These are phyloP conservation scores for Strix aluco DNA, from an alignment of 2,113 vertebrate species.

Conservation along the genomic window DNA sequence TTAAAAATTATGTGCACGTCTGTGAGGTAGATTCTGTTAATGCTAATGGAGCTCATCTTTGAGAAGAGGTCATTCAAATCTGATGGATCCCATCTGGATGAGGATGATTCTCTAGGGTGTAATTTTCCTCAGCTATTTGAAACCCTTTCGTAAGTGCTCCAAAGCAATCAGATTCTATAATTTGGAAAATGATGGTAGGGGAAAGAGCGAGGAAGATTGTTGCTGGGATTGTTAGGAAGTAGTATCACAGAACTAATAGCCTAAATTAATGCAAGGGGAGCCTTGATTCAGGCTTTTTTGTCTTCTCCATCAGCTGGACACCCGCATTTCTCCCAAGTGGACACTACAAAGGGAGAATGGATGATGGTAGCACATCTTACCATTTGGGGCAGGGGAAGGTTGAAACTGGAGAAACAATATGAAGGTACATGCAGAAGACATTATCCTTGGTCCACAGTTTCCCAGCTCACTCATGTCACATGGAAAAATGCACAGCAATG, in stretches of 20 bases:
- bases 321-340: neutral
- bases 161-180: constrained; percentile 26
- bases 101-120: constrained; percentile 17
- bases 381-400: neutral
- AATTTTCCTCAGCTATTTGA: constrained; percentile 53
- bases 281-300: neutral
- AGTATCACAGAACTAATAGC: neutral
- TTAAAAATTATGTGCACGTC: neutral
- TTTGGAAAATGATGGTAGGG: constrained; percentile 2
- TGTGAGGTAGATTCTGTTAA: neutral
- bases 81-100: constrained; percentile 47
- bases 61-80: constrained; percentile 16
- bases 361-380: neutral
- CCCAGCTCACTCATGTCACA: neutral
- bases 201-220: neutral
- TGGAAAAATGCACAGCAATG: neutral
- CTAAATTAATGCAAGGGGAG: neutral
- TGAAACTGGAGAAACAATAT: neutral
- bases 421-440: neutral
- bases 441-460: neutral
- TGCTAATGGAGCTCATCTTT: neutral
- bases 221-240: neutral
- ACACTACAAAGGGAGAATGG: neutral
- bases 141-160: constrained; percentile 14
- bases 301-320: neutral